Evolutionary conservation across 1,140 invertebrate species (phyloP).

Genomic region (Adoxophyes honmai): DNA sequence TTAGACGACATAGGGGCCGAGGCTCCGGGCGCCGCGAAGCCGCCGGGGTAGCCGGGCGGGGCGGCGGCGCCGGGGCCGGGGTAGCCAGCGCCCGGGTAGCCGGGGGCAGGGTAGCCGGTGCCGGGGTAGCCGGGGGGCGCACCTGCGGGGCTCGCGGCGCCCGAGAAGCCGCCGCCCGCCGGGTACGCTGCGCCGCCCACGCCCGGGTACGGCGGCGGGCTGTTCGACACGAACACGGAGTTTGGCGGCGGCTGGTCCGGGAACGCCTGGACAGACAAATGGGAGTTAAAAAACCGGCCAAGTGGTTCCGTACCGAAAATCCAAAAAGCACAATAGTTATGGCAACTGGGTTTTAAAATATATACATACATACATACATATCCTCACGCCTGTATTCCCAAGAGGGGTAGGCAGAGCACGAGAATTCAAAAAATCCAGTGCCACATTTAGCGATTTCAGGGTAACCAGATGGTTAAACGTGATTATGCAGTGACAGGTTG

Average conservation of each 20-base stretch:
- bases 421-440: no score
- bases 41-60: conserved; percentile 51
- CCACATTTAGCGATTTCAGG: no score
- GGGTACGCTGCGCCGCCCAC: conserved; percentile 77
- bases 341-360: no score
- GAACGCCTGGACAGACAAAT: conserved; percentile 72
- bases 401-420: no score
- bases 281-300: no score
- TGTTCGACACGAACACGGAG: conserved; percentile 93
- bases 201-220: conserved; percentile 97
- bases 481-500: no score
- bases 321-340: no score
- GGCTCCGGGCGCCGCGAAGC: conserved; percentile 41
- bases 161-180: conserved; percentile 52
- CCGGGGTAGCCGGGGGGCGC: conserved; percentile 19
- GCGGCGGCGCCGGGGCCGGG: conserved; percentile 43
- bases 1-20: conserved; percentile 41
- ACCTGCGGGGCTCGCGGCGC: conserved; percentile 23
- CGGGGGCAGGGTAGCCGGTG: conserved; percentile 47
- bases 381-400: no score
- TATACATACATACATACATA: no score
- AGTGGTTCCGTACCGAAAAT: no score
- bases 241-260: conserved; percentile 85
- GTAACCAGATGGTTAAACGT: no score
- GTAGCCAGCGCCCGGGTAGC: conserved; percentile 39